These are phyloP conservation scores for Beroe ovata DNA, from an alignment of 37 sponge, comb jelly and placozoan species.

Conservation along the genomic window DNA sequence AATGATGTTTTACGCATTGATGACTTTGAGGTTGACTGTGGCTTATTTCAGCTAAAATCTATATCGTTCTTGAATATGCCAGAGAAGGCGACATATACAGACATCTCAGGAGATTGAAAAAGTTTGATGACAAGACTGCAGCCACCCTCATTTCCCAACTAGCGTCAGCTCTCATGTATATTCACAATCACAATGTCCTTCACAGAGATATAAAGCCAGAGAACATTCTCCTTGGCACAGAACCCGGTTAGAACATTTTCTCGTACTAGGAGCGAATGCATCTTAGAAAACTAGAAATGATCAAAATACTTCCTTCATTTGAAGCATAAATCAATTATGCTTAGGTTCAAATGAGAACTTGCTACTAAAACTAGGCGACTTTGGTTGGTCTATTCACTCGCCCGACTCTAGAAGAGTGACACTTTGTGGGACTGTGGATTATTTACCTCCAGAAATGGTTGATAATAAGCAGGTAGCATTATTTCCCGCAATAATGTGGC, in stretches of 20 bases:
- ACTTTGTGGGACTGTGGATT: conserved; percentile 66
- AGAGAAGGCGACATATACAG: conserved; percentile 51
- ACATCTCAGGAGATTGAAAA: conserved; percentile 25
- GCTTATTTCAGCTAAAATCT: conserved; percentile 65
- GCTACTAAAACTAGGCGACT: conserved; percentile 45
- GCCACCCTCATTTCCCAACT: conserved; percentile 39
- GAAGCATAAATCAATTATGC: too few species aligned
- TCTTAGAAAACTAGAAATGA: too few species aligned
- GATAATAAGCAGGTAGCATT: conserved; percentile 28
- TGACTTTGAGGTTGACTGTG: too few species aligned
- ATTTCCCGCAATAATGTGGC: too few species aligned
- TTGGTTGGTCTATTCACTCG: conserved; percentile 60
- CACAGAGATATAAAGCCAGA: conserved; percentile 59
- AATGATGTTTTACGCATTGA: too few species aligned
- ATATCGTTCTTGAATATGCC: conserved; percentile 46
- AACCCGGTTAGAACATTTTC: conserved; percentile 18
- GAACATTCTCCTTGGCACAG: conserved; percentile 43
- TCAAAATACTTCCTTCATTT: too few species aligned
- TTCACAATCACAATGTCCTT: conserved; percentile 45
- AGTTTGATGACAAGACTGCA: conserved; percentile 13
- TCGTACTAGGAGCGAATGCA: too few species aligned
- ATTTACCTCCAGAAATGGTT: conserved; percentile 52
- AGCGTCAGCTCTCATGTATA: conserved; percentile 1
- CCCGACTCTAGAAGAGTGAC: conserved; percentile 56
- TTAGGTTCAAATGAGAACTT: conserved; percentile 60